Percentiles rank a stretch among this genome's conserved stretches.
Evolutionary conservation across 2,888 invertebrate genomes (phyloP).

Genomic region (Cheilosia vernalis): DNA sequence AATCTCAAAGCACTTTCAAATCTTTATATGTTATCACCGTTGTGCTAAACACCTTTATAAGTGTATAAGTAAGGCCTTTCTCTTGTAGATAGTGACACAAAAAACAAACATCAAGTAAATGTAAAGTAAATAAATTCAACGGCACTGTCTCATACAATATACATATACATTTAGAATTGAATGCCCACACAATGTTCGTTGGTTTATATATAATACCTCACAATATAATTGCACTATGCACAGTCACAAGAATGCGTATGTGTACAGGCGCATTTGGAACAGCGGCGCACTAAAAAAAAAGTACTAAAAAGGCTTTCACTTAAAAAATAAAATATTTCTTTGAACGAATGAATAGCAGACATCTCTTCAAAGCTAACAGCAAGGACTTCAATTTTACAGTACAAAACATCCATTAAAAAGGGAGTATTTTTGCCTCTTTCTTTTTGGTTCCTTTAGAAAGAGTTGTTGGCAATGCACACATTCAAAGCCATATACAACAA

Average conservation of each 20-base stretch:
- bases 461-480: slow-evolving; percentile 44
- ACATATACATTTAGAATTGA: too few species aligned
- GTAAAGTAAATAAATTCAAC: too few species aligned
- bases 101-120: too few species aligned
- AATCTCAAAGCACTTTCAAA: too few species aligned
- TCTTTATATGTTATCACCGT: too few species aligned
- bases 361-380: slow-evolving; percentile 39
- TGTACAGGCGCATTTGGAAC: background rate
- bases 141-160: too few species aligned
- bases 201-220: too few species aligned
- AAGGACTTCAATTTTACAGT: slow-evolving; percentile 48
- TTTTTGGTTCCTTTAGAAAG: background rate
- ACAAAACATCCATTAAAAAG: slow-evolving; percentile 50
- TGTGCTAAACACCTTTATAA: too few species aligned
- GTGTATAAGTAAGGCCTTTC: too few species aligned
- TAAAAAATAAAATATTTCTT: slow-evolving; percentile 26
- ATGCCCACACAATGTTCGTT: too few species aligned
- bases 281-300: background rate
- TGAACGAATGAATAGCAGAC: slow-evolving; percentile 42
- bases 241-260: too few species aligned
- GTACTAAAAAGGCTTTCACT: slow-evolving; percentile 46
- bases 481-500: slow-evolving; percentile 7
- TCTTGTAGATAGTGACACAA: too few species aligned
- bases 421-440: background rate
- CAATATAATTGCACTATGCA: background rate